Evolutionary conservation across 2,888 invertebrate species (phyloP), one percentile per base, ranked within the genome.

Genomic region (Caenorhabditis parvicauda): DNA sequence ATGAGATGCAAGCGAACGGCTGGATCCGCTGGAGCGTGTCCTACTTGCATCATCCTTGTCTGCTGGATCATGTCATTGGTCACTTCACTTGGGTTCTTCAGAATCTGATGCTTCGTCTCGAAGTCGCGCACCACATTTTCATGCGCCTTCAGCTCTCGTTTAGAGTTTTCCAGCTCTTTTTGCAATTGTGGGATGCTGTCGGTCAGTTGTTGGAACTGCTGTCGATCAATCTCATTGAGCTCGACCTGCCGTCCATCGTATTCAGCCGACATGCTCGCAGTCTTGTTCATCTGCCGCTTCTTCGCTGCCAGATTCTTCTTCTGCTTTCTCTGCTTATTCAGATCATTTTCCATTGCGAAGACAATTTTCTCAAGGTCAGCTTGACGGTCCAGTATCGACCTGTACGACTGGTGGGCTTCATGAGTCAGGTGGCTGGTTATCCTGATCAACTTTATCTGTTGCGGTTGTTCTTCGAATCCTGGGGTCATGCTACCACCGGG

Each of bases 261-360:
- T n/a, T 49, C 59, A 9, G 59, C 53, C 3, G 48, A 58, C 19
- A 53, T 24, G 35, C 32, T 47, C 19, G 65, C 65, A 5, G 54
- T 57, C 54, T 67, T 75, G 14, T 54, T 39, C 54, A 74, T 58
- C 45, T 72, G 70, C 3, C 79, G 56, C 37, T 64, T 66, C 39
- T 72, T 75, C 4, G 79, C 77, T 4, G 72, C 64, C 47, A 78
- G 55, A n/a, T 72, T 79, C 57, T 77, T 76, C 64, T 80, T 79
- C 54, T 62, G 55, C 52, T 79, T 80, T 27, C 77, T 42, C 57
- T 68, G 42, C 28, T 58, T 51, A 6, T 21, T 45, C 39, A 62
- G 24, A 22, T 54, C 54, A 12, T 41, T 39, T 12, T 62, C 62
- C 14, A 50, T 28, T 0, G 51, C 43, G 1, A 3, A 5, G 14